Percentiles rank a stretch among this genome's conserved stretches.
Conservation (phyloP, 2,888 invertebrate species). For the Anaspis maculata region DNA sequence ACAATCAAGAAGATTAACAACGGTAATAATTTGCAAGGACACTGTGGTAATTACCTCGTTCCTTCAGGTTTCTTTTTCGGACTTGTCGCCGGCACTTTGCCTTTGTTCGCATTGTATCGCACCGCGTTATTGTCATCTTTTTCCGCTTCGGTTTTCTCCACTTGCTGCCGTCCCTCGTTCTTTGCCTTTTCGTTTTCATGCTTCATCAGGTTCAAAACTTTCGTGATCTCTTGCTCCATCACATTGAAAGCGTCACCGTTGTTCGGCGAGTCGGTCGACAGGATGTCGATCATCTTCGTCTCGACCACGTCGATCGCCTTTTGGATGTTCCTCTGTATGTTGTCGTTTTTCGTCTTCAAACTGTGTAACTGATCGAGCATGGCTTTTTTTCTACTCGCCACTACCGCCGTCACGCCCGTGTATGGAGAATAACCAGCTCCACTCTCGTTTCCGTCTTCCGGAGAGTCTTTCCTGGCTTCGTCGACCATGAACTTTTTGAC, state of each 20-base stretch:
- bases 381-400: constrained; percentile 14
- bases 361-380: constrained; percentile 19
- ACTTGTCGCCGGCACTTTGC: constrained; percentile 6
- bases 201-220: constrained; percentile 26
- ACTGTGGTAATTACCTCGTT: too few relatives aligned
- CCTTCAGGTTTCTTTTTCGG: constrained; percentile 1
- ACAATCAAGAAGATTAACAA: too few relatives aligned
- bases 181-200: too few relatives aligned
- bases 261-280: constrained; percentile 17
- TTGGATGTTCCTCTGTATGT: constrained; percentile 27
- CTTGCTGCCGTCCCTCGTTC: constrained; percentile 3
- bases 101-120: constrained; percentile 5
- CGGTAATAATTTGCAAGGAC: too few relatives aligned
- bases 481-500: too few relatives aligned
- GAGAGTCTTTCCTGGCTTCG: too few relatives aligned
- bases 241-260: constrained; percentile 24
- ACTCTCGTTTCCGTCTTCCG: not conserved
- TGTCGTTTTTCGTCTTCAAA: constrained; percentile 20
- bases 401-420: too few relatives aligned
- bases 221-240: constrained; percentile 30
- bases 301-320: constrained; percentile 30
- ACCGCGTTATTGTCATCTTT: constrained; percentile 8
- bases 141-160: constrained; percentile 4
- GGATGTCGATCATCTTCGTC: constrained; percentile 27
- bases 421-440: too few relatives aligned